Evolutionary conservation across 2,797 vertebrate species (phyloP), one percentile per base, ranked within the genome.

Genomic region (Austrolebias charrua): DNA sequence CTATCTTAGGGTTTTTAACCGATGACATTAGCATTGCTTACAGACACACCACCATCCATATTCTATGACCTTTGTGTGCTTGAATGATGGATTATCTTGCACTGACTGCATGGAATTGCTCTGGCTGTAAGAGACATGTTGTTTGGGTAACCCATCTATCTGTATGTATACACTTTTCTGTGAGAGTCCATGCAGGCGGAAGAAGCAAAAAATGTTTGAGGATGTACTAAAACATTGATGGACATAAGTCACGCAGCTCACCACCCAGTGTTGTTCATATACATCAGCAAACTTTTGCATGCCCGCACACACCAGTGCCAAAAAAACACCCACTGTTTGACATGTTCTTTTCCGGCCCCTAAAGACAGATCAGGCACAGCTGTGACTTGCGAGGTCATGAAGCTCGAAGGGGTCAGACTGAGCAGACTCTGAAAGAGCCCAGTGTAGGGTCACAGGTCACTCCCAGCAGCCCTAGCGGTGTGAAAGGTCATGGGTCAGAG

Each of bases 401-500:
- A 72, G 84, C 86, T 89, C 66, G 63, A 76, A 84, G 73, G 92
- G 91, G 92, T 94, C 92, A 95, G 92, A 89, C 88, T 63, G 83
- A 88, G 62, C 88, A 91, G 90, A 90, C 90, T 91, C 90, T 89
- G 82, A 92, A 90, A 91, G 90, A 94, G 89, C 89, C 91, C 81
- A 68, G 68, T 58, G 12, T 46, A 77, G 90, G 94, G 93, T 90
- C 92, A 94, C 86, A 94, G 92, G 93, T 94, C 92, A 92, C 45
- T 90, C 85, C 84, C 84, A 91, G 86, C 73, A 90, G 92, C 92
- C 89, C 85, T 82, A 72, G 78, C 50, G 43, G 89, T 94, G 94
- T 93, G 89, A 94, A 95, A 95, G 91, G 92, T 92, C 91, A 90
- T 88, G 91, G 90, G 92, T 95, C 92, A 93, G 84, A 83, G 87